Evolutionary conservation across 2,888 invertebrate species (phyloP).

Genomic region (Cheilosia scutellata): DNA sequence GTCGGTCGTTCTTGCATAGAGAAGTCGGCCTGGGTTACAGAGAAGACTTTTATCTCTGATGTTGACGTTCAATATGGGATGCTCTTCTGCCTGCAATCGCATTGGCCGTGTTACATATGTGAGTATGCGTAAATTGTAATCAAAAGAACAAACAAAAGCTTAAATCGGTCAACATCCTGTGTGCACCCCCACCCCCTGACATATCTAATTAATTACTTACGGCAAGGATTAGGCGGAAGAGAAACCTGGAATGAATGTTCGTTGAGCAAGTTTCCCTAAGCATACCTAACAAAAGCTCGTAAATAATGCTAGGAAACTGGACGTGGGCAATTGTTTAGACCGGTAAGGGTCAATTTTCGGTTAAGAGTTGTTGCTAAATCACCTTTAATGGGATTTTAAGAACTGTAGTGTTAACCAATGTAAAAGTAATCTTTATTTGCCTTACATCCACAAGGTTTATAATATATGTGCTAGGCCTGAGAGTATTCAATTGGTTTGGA

Average conservation of each 20-base stretch:
- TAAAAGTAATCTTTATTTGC: constrained; percentile 50
- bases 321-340: constrained; percentile 4
- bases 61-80: constrained; percentile 38
- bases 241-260: background rate
- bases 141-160: constrained; percentile 54
- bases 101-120: constrained; percentile 10
- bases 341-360: constrained; percentile 30
- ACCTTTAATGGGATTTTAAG: constrained; percentile 47
- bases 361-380: constrained; percentile 25
- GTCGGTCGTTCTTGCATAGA: background rate
- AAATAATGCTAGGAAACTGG: constrained; percentile 43
- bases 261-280: constrained; percentile 28
- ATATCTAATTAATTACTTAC: constrained; percentile 73
- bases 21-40: background rate
- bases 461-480: too few relatives aligned
- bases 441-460: constrained; percentile 10
- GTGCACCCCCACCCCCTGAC: constrained; percentile 22
- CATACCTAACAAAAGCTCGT: constrained; percentile 34
- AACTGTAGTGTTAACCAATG: constrained; percentile 28
- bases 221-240: constrained; percentile 53
- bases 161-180: constrained; percentile 50
- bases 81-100: constrained; percentile 43
- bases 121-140: constrained; percentile 39
- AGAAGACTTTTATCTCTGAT: constrained; percentile 24
- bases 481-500: background rate